Evolutionary conservation across 1,140 invertebrate species (phyloP), one percentile per base, ranked within the genome.

Genomic region (Papilio dardanus): DNA sequence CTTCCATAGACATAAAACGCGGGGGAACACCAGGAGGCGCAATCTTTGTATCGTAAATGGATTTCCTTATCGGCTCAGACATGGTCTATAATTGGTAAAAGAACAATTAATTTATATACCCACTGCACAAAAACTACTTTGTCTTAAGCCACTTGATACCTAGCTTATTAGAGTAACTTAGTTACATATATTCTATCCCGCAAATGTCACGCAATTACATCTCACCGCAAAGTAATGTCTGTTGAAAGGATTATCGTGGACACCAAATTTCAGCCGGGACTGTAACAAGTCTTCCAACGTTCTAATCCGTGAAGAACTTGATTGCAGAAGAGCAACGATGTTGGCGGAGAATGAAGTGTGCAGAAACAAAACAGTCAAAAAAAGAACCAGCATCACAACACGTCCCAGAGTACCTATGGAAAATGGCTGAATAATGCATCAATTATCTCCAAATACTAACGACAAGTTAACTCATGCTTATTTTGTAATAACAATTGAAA

Each of bases 301-400:
- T 76, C 93, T 93, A 19, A 96, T 96, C 66, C 94, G 94, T 0
- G 92, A 93, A 0, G 95, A 95, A 21, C 95, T 95, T 2, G 95
- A 95, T 81, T 96, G 95, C 0, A 96, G 81, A 1, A 96, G 83
- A n/a, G 95, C 94, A 0, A 96, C 95, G 33, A 96, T 96, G 77
- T 96, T 96, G 0, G 95, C 95, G 3, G 95, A 95, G 79, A 96
- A 96, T 0, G 95, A 95, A 0, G 94, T 94, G 79, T 95, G 96
- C 0, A 95, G 84, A 71, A 94, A 94, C 83, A 93, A 92, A 6
- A 95, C 80, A 0, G 93, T 82, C 24, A 94, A 83, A 75, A 95
- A 95, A 0, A 95, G 78, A 6, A 94, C 79, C 10, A 95, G 84
- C 74, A 93, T 91, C 35, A 94, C 93, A 7, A 95, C 88, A 40